These are phyloP conservation scores for Molorchus minor DNA, from an alignment of 2,888 invertebrate genomes.

Conservation along the genomic window DNA sequence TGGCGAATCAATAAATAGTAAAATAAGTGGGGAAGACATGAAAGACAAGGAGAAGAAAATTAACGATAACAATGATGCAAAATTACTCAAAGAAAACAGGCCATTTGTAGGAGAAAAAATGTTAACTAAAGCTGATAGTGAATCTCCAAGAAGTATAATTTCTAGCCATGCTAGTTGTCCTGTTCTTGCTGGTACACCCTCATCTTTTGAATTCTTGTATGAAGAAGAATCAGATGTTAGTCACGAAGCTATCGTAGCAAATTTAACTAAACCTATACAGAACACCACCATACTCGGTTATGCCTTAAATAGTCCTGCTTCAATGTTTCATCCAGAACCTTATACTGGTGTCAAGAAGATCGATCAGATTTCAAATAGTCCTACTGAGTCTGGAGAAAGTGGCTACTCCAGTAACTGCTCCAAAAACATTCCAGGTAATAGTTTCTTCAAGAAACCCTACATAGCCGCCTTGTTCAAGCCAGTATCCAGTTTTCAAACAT, in stretches of 20 bases:
- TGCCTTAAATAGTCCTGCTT: slow-evolving; percentile 1
- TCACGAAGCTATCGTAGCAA: slow-evolving; percentile 18
- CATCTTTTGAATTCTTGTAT: slow-evolving; percentile 39
- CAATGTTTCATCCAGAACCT: neutral
- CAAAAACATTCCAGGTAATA: slow-evolving; percentile 29
- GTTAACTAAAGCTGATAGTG: neutral
- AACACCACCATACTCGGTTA: slow-evolving; percentile 19
- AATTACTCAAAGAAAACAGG: no score
- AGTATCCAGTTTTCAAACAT: neutral
- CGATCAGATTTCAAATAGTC: slow-evolving; percentile 10
- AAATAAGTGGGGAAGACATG: neutral
- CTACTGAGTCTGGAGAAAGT: slow-evolving; percentile 44
- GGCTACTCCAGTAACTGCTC: slow-evolving; percentile 47
- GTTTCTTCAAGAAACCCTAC: slow-evolving; percentile 46
- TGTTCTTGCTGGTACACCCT: slow-evolving; percentile 20
- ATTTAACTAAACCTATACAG: slow-evolving; percentile 27
- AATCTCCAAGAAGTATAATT: neutral
- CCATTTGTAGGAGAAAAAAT: neutral
- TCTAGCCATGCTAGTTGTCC: slow-evolving; percentile 37
- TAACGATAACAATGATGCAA: neutral
- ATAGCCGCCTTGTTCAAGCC: slow-evolving; percentile 46
- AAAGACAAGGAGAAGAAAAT: neutral
- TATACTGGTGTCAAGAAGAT: neutral
- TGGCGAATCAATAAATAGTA: neutral
- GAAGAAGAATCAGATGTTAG: slow-evolving; percentile 29